phyloP scores from a whole-genome alignment of 2,888 invertebrate species.

The Brassicogethes aeneus region DNA sequence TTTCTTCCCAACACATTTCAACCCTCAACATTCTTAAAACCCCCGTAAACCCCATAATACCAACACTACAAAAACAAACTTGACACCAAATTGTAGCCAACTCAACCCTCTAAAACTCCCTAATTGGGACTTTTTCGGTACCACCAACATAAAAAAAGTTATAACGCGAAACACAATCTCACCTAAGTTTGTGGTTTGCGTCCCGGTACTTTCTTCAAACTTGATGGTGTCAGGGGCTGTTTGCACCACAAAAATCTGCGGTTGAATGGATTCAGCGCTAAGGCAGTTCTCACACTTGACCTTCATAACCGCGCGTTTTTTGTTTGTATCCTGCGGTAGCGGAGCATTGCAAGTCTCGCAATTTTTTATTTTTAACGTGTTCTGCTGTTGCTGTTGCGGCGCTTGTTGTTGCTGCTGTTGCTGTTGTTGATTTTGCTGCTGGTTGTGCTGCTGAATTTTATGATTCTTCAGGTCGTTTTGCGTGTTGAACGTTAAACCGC shows the following conservation, averaged over 20 bases:
- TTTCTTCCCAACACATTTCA: no score
- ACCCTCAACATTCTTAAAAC: background rate
- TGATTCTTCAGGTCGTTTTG: constrained; percentile 39
- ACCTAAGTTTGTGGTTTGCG: constrained; percentile 27
- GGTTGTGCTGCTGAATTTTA: constrained; percentile 43
- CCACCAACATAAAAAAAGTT: no score
- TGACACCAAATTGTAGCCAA: no score
- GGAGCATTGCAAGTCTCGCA: constrained; percentile 40
- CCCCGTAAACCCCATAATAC: no score
- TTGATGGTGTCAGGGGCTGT: constrained; percentile 39
- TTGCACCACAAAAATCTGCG: constrained; percentile 55
- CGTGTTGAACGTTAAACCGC: constrained; percentile 37
- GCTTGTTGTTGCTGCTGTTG: constrained; percentile 25
- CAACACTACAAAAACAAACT: no score
- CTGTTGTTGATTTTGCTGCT: constrained; percentile 36
- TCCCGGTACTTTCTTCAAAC: constrained; percentile 36
- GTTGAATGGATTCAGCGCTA: constrained; percentile 40
- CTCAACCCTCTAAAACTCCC: no score
- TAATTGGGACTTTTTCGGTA: no score
- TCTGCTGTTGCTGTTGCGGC: constrained; percentile 29
- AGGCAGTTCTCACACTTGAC: constrained; percentile 40
- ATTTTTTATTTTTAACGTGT: constrained; percentile 38
- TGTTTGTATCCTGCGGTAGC: constrained; percentile 39
- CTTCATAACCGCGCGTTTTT: constrained; percentile 41
- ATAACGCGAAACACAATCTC: no score